These are phyloP conservation scores for Harpalus rubripes DNA, from an alignment of 2,888 invertebrate genomes.

Conservation along the genomic window DNA sequence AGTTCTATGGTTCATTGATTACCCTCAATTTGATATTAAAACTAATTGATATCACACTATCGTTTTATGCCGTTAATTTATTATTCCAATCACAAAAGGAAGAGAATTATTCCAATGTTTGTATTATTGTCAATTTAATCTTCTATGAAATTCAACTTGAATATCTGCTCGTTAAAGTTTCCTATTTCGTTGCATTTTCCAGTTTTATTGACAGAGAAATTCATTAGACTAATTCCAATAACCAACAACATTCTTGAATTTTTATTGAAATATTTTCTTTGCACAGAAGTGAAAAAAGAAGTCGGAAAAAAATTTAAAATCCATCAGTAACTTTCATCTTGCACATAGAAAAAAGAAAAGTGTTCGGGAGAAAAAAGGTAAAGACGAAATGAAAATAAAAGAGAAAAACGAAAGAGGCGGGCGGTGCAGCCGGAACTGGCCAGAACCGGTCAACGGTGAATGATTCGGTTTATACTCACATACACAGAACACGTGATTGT, in stretches of 20 bases:
- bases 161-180: conserved; percentile 1
- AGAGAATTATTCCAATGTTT: neutral
- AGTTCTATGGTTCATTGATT: too few species aligned
- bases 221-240: conserved; percentile 15
- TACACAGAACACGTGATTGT: conserved; percentile 40
- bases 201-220: conserved; percentile 7
- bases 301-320: conserved; percentile 48
- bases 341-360: conserved; percentile 50
- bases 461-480: conserved; percentile 61
- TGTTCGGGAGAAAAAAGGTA: conserved; percentile 49
- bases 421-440: conserved; percentile 56
- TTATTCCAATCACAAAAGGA: too few species aligned
- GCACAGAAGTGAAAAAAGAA: conserved; percentile 32
- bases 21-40: too few species aligned
- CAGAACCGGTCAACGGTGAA: conserved; percentile 64
- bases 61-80: too few species aligned
- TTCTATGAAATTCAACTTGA: neutral
- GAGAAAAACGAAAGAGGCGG: conserved; percentile 53
- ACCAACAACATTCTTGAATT: conserved; percentile 16
- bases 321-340: conserved; percentile 56
- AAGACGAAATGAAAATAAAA: conserved; percentile 43
- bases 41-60: too few species aligned
- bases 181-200: conserved; percentile 5
- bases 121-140: neutral
- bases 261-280: conserved; percentile 50